A percentile compares a stretch with the other conserved stretches of the same genome.
These are phyloP conservation scores for Amblyraja radiata DNA, from an alignment of 2,797 vertebrate genomes.

Conservation along the genomic window DNA sequence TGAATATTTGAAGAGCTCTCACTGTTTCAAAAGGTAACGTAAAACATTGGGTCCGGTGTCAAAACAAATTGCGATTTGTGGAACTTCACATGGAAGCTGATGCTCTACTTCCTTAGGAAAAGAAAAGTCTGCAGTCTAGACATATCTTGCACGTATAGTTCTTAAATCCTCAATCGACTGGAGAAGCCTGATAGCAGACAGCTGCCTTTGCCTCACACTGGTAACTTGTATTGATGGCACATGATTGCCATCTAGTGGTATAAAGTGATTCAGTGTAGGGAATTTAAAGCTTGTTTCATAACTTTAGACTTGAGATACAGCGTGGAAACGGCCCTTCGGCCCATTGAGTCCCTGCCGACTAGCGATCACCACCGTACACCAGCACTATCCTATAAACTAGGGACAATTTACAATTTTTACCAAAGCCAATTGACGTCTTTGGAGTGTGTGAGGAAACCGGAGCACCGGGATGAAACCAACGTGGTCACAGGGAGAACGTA, in stretches of 20 bases:
- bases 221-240: neutral
- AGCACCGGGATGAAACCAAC: no score
- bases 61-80: no score
- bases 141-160: neutral
- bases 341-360: no score
- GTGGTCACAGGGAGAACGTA: no score
- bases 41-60: neutral
- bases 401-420: no score
- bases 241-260: constrained; percentile 25
- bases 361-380: no score
- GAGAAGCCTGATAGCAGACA: neutral
- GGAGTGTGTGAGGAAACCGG: no score
- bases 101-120: neutral
- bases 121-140: neutral
- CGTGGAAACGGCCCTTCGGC: no score
- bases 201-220: neutral
- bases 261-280: neutral
- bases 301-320: no score
- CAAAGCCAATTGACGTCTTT: no score
- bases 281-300: no score
- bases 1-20: neutral
- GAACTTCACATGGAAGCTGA: neutral
- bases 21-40: neutral
- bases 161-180: neutral
- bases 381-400: no score